phyloP scores from a whole-genome alignment of 2,797 vertebrate species.

The Danio kyathit region DNA sequence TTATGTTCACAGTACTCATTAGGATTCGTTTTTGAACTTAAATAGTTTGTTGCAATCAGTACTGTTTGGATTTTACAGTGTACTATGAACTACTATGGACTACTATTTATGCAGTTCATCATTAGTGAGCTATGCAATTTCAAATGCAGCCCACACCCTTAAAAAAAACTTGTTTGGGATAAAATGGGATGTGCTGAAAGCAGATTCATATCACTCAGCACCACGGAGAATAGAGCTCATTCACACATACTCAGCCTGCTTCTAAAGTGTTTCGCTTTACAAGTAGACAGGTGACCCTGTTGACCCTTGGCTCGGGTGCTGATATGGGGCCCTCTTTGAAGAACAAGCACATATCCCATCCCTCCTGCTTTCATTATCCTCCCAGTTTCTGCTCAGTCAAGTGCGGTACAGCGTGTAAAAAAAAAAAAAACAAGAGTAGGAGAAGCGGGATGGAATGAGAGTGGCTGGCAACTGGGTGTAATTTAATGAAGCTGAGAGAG shows the following conservation, averaged over 20 bases:
- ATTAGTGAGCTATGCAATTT: neutral
- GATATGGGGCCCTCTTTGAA: conserved; percentile 46
- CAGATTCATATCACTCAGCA: conserved; percentile 34
- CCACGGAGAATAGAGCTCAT: conserved; percentile 2
- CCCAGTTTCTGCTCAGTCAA: conserved; percentile 53
- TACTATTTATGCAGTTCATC: no score
- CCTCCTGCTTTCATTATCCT: conserved; percentile 57
- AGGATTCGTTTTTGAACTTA: no score
- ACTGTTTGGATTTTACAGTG: no score
- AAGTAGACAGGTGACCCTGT: conserved; percentile 51
- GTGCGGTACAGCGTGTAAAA: conserved; percentile 50
- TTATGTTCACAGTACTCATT: no score
- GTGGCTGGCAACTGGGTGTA: conserved; percentile 21
- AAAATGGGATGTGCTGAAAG: conserved; percentile 31
- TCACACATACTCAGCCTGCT: conserved; percentile 30
- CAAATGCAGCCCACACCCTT: neutral
- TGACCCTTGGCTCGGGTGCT: conserved; percentile 26
- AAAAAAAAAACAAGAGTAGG: neutral
- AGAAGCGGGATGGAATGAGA: conserved; percentile 31
- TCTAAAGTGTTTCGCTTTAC: conserved; percentile 50
- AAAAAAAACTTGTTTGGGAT: conserved; percentile 18
- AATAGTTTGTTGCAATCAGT: no score
- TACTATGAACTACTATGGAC: no score
- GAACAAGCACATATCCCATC: conserved; percentile 32
- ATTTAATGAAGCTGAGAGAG: conserved; percentile 62